Percentiles rank a stretch among this genome's conserved stretches.
Conservation (phyloP, 2,113 vertebrate species). For the Odontesthes bonariensis region DNA sequence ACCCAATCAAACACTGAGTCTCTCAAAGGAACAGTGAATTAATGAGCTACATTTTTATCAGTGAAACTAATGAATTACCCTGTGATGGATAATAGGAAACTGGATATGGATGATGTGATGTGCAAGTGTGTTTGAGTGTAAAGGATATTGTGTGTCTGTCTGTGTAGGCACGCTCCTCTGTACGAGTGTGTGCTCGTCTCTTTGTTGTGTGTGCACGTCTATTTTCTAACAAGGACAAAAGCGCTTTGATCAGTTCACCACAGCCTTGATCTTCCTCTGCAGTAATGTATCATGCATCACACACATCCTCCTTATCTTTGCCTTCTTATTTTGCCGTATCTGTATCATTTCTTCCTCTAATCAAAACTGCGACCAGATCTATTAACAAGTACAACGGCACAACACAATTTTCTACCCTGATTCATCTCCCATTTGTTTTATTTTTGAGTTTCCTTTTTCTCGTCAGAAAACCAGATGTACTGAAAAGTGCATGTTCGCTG, state of each 20-base stretch:
- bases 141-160: not conserved
- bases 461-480: not conserved
- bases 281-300: slow-evolving; percentile 45
- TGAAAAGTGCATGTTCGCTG: not conserved
- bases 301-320: slow-evolving; percentile 15
- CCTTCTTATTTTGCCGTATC: slow-evolving; percentile 7
- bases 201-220: slow-evolving; percentile 32
- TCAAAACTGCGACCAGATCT: slow-evolving; percentile 7
- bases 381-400: not conserved
- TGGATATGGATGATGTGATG: slow-evolving; percentile 53
- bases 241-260: slow-evolving; percentile 64
- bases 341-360: slow-evolving; percentile 2
- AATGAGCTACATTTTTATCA: slow-evolving; percentile 71
- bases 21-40: slow-evolving; percentile 55
- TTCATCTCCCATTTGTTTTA: not conserved
- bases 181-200: slow-evolving; percentile 18
- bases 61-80: slow-evolving; percentile 70
- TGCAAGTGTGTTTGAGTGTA: slow-evolving; percentile 26
- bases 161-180: slow-evolving; percentile 1
- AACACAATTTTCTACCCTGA: not conserved
- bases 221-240: slow-evolving; percentile 68
- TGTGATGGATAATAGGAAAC: slow-evolving; percentile 60
- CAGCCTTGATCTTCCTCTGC: slow-evolving; percentile 63
- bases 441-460: not conserved
- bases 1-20: not conserved